Evolutionary conservation across 2,888 invertebrate genomes (phyloP).

Genomic region (Macrophya alboannulata): DNA sequence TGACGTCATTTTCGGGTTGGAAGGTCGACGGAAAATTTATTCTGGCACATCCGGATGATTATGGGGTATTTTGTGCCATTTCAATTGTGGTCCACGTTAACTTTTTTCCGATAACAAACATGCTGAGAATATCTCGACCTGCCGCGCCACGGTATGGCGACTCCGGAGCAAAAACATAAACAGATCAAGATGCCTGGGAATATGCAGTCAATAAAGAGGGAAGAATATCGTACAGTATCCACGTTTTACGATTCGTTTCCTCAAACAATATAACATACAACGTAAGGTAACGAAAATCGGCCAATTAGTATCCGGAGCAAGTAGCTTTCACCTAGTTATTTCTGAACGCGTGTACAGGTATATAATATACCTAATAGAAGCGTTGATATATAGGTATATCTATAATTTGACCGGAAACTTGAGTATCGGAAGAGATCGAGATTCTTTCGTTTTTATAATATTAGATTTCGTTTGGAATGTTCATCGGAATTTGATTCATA

Average conservation of each 20-base stretch:
- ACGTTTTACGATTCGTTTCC: neutral
- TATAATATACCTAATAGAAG: too few relatives aligned
- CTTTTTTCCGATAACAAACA: neutral
- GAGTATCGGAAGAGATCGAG: neutral
- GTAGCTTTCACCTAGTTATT: constrained; percentile 44
- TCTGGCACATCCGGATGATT: too few relatives aligned
- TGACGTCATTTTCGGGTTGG: neutral
- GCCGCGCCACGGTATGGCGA: neutral
- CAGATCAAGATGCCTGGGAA: neutral
- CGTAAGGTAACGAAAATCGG: constrained; percentile 25
- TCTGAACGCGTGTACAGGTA: neutral
- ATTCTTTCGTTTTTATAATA: neutral
- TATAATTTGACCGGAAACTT: constrained; percentile 26
- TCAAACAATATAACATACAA: neutral
- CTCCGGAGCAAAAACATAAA: neutral
- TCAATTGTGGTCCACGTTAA: neutral
- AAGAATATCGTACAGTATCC: neutral
- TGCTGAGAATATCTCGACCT: neutral
- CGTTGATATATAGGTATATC: too few relatives aligned
- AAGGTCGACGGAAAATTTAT: neutral
- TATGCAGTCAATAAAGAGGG: neutral
- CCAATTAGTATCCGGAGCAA: constrained; percentile 19
- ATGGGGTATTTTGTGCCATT: neutral
- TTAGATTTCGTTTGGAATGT: neutral
- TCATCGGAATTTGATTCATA: neutral